Evolutionary conservation across 2,888 invertebrate species (phyloP), one percentile per base, ranked within the genome.

Genomic region (Rhagonycha lutea): DNA sequence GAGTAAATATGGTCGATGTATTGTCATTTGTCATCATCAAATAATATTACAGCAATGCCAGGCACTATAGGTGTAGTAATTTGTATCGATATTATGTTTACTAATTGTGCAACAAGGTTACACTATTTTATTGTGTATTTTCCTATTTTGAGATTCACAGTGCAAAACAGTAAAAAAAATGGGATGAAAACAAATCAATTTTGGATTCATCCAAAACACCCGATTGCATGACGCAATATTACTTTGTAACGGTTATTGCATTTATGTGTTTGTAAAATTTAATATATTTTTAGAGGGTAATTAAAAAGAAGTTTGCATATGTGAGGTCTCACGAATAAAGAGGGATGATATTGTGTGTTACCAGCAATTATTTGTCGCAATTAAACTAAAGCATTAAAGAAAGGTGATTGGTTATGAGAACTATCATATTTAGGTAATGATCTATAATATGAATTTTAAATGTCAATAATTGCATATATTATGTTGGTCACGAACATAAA

Each of bases 361-460:
- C 14, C 60, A 65, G 47, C 62, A 75, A 75, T 75, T 71, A 75
- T 32, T 23, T 28, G 14, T 68, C 63, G 61, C 18, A 24, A 70
- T 70, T 26, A 47, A 69, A 73, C 47, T 67, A 71, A 18, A 2
- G 18, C 18, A 18, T 18, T 18, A 18, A 69, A 76, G 71, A 32
- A 71, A 70, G 62, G 47, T 26, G 61, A 65, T 29, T 69, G 70
- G 63, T 74, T 70, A 74, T 63, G 69, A 72, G 63, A 68, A 68
- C 62, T 63, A 62, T 67, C 67, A 70, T 67, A 29, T 72, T 62
- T 70, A 68, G 60, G 24, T 32, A 68, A 73, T 68, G 61, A 73
- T 70, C 26, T 68, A 12, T 73, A 18, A 2, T 2, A 61, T 73
- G 76, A 76, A 76, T 76, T 76, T 47, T 71, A 76, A 68, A 76